Percentiles rank a stretch among this genome's conserved stretches.
Evolutionary conservation across 1,140 invertebrate species (phyloP).

Genomic region (Drosophila watanabei): DNA sequence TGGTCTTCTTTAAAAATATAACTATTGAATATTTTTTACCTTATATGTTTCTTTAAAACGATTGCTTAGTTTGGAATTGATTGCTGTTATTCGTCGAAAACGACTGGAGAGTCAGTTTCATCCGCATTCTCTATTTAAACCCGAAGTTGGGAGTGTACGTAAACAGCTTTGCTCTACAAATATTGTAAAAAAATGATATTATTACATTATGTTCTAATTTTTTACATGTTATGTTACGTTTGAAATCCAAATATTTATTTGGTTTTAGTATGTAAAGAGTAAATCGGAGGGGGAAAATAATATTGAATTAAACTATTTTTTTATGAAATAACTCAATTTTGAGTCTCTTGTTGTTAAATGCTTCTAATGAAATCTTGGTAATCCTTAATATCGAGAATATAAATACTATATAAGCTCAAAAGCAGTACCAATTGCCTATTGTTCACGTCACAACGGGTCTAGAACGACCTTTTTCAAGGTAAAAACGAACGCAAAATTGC

Average conservation of each 20-base stretch:
- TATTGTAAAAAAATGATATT: background rate
- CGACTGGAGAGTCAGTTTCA: background rate
- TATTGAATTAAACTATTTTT: background rate
- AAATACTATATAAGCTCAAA: background rate
- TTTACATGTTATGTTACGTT: background rate
- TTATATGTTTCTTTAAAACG: background rate
- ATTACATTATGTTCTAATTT: background rate
- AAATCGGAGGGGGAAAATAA: no score
- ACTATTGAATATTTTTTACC: background rate
- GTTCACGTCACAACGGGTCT: background rate
- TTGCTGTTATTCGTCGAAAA: background rate
- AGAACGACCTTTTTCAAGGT: background rate
- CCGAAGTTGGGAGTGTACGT: background rate
- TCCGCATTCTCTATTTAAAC: background rate
- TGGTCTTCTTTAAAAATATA: background rate
- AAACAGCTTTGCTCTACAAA: background rate
- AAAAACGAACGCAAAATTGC: conserved; percentile 35
- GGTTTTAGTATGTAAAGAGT: background rate
- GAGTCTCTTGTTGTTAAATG: background rate
- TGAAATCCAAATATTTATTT: background rate
- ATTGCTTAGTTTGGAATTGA: background rate
- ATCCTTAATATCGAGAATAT: background rate
- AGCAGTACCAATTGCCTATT: background rate
- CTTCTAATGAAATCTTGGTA: background rate
- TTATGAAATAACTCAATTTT: background rate